phyloP scores from a whole-genome alignment of 2,113 vertebrate genomes.

The Alligator mississippiensis region DNA sequence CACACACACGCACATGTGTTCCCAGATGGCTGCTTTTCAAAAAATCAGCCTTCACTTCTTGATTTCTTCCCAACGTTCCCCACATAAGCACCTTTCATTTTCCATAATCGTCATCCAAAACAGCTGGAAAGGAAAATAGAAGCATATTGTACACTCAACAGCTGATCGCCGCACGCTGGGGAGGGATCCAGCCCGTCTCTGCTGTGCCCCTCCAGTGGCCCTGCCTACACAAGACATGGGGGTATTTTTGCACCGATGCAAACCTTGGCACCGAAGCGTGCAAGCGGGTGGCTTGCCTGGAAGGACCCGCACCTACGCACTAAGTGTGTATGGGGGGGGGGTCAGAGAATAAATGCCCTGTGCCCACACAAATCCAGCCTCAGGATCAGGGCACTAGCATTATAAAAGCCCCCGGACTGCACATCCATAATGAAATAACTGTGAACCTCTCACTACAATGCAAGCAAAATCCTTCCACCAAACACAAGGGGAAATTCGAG shows the following conservation, averaged over 20 bases:
- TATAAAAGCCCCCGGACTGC: neutral
- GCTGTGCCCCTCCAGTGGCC: neutral
- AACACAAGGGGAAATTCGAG: neutral
- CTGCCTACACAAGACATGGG: neutral
- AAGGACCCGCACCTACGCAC: no score
- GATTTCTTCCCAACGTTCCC: conserved; percentile 9
- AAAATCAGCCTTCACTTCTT: neutral
- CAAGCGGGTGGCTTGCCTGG: no score
- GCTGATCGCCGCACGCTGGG: conserved; percentile 24
- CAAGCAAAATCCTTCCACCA: neutral
- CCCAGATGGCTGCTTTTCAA: no score
- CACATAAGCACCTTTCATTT: conserved; percentile 34
- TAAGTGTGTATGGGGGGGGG: no score
- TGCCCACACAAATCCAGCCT: neutral
- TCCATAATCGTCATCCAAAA: conserved; percentile 20
- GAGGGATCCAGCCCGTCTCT: neutral
- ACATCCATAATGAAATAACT: neutral
- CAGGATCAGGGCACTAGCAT: neutral
- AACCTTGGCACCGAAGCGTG: neutral
- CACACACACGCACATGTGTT: no score
- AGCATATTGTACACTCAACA: conserved; percentile 29
- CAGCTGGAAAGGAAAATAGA: conserved; percentile 42
- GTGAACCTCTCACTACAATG: neutral
- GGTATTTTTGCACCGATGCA: neutral
- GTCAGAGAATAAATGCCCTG: no score